These are phyloP conservation scores for Otis tarda DNA, from an alignment of 2,113 vertebrate species.

Conservation along the genomic window DNA sequence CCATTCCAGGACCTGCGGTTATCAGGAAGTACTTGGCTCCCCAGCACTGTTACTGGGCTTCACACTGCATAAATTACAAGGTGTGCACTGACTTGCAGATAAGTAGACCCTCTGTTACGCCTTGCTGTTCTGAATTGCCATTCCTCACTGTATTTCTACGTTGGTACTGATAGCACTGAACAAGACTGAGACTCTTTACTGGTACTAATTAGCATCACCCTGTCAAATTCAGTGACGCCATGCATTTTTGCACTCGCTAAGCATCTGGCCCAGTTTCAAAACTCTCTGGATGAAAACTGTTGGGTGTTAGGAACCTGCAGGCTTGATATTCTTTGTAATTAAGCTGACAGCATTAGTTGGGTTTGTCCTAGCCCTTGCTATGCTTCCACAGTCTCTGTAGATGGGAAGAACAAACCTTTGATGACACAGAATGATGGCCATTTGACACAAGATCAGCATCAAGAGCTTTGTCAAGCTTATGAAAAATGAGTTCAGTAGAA, in stretches of 20 bases:
- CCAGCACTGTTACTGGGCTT: neutral
- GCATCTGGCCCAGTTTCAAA: neutral
- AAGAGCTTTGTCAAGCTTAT: neutral
- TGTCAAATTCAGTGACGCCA: neutral
- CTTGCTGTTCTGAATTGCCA: neutral
- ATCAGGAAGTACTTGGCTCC: neutral
- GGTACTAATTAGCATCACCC: accelerated
- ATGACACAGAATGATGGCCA: accelerated
- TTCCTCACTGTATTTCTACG: neutral
- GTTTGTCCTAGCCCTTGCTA: neutral
- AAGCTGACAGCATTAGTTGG: neutral
- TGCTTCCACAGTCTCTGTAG: neutral
- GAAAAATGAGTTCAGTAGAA: neutral
- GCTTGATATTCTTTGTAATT: neutral
- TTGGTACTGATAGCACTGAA: neutral
- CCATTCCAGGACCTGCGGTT: neutral
- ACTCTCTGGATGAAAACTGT: neutral
- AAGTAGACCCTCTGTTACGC: neutral
- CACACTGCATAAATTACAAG: constrained; percentile 5
- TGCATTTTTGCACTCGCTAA: neutral
- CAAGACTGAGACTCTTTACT: neutral
- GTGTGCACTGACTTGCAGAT: neutral
- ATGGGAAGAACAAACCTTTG: neutral
- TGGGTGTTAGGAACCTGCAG: neutral
- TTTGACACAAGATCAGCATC: neutral